Evolutionary conservation across 1,140 invertebrate species (phyloP).

Genomic region (Zaprionus vittiger): DNA sequence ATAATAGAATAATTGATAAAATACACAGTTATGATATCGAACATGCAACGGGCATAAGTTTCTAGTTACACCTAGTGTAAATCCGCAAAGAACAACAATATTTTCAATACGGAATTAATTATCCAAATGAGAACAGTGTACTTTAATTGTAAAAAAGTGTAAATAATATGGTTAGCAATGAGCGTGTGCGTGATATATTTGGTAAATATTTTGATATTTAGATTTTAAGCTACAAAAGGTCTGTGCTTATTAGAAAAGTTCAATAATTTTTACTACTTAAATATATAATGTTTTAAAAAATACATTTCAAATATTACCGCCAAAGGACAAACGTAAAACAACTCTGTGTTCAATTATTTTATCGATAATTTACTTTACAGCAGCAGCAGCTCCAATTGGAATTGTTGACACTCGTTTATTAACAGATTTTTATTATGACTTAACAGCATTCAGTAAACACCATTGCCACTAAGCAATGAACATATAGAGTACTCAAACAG

Average conservation of each 20-base stretch:
- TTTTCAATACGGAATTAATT: constrained; percentile 1
- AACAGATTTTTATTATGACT: neutral
- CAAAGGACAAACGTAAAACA: constrained; percentile 1
- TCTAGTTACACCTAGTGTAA: constrained; percentile 24
- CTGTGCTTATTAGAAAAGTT: constrained; percentile 42
- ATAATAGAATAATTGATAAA: constrained; percentile 84
- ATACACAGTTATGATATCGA: constrained; percentile 76
- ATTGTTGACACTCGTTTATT: neutral
- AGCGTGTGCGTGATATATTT: constrained; percentile 63
- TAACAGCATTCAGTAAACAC: neutral
- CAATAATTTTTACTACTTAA: constrained; percentile 28
- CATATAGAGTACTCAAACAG: too few species aligned
- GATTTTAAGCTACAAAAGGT: constrained; percentile 54
- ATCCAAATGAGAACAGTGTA: constrained; percentile 32
- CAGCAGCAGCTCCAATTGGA: neutral
- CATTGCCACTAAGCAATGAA: too few species aligned
- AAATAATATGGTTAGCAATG: constrained; percentile 45
- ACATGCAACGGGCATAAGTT: constrained; percentile 46
- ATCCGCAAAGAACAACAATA: neutral
- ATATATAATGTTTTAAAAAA: constrained; percentile 13
- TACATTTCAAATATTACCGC: constrained; percentile 27
- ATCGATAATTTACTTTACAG: neutral
- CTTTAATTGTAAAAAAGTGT: constrained; percentile 46
- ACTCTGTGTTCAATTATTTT: neutral
- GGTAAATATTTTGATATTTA: constrained; percentile 33